Base-by-base conservation (phyloP, 1,140 invertebrate genomes). In the Orussus abietinus region DNA sequence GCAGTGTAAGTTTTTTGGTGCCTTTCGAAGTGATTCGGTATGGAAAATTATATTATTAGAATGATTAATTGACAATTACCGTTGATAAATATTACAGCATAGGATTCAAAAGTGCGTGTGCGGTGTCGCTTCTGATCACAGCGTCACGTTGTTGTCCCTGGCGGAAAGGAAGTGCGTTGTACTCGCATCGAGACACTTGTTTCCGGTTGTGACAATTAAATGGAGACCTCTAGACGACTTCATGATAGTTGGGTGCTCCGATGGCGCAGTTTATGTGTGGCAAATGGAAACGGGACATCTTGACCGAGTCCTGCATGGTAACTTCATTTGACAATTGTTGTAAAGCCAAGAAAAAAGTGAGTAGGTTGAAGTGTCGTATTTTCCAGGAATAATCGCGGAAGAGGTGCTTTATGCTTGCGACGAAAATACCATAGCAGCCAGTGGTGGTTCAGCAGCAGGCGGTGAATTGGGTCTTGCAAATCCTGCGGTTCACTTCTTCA, bases 211-310 rank as follows among this genome's bases (percentile, higher is more conserved):
- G 4, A 88, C 85, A 17, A 96, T 99, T 38, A 96, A 97, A 69
- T 99, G 95, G 94, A 78, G 96, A 17, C 95, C 96, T 1, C 77
- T 95, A 2, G 96, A 99, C 69, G 96, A 99, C 66, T 99, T 98
- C 63, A 91, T 99, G 80, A 88, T 99, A 48, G 90, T 98, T 11
- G 91, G 91, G n/a, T 97, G 94, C 65, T 88, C 91, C 7, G 96
- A 99, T 76, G 94, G 95, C 10, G 93, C 92, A 4, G 93, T 98
- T 6, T 97, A 98, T 67, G 92, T 98, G 1, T 99, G 96, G 96
- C 95, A 99, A 78, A 98, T 99, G 94, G 96, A 99, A 75, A 99
- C 96, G 30, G 95, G 93, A 2, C 95, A 98, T 66, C 67, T 99
- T 42, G 96, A 99, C 73, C 79, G 96, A 33, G 94, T 99, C 15